A percentile compares a stretch with the other conserved stretches of the same genome.
phyloP scores from a whole-genome alignment of 2,888 invertebrate genomes.

The Ectemnius continuus region DNA sequence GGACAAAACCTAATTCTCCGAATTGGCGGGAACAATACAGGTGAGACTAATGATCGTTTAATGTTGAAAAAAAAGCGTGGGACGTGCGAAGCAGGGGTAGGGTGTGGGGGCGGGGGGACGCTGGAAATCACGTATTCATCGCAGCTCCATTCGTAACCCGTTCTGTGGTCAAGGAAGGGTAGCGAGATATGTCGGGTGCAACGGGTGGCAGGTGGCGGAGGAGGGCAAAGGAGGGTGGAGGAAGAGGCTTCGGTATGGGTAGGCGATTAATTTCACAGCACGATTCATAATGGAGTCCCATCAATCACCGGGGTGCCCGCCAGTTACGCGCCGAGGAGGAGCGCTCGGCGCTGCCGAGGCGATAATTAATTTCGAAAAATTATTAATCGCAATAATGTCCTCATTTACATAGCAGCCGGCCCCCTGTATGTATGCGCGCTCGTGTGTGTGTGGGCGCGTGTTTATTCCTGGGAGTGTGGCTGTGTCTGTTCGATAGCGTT shows the following conservation, averaged over 20 bases:
- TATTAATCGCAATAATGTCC: slow-evolving; percentile 71
- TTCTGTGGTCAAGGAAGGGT: slow-evolving; percentile 58
- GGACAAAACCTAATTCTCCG: not conserved
- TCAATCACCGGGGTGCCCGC: slow-evolving; percentile 67
- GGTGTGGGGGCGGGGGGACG: slow-evolving; percentile 37
- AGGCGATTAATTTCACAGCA: slow-evolving; percentile 72
- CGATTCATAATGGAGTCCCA: slow-evolving; percentile 72
- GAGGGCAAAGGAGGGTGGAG: slow-evolving; percentile 35
- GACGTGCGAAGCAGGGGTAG: slow-evolving; percentile 41
- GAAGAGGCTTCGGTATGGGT: slow-evolving; percentile 30
- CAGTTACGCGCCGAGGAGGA: slow-evolving; percentile 57
- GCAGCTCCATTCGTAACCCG: slow-evolving; percentile 64
- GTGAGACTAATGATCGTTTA: slow-evolving; percentile 44
- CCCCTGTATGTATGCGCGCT: slow-evolving; percentile 23
- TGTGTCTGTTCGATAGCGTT: slow-evolving; percentile 25
- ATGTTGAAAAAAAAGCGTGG: slow-evolving; percentile 46
- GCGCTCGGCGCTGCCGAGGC: slow-evolving; percentile 47
- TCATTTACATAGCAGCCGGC: slow-evolving; percentile 57
- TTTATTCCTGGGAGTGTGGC: no score
- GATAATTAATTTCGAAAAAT: slow-evolving; percentile 74
- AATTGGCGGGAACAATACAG: not conserved
- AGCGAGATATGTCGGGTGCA: slow-evolving; percentile 32
- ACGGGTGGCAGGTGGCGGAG: slow-evolving; percentile 25
- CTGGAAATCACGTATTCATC: slow-evolving; percentile 67
- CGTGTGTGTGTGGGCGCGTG: no score